These are phyloP conservation scores for Maccullochella peelii DNA, from an alignment of 2,113 vertebrate species.

Conservation along the genomic window DNA sequence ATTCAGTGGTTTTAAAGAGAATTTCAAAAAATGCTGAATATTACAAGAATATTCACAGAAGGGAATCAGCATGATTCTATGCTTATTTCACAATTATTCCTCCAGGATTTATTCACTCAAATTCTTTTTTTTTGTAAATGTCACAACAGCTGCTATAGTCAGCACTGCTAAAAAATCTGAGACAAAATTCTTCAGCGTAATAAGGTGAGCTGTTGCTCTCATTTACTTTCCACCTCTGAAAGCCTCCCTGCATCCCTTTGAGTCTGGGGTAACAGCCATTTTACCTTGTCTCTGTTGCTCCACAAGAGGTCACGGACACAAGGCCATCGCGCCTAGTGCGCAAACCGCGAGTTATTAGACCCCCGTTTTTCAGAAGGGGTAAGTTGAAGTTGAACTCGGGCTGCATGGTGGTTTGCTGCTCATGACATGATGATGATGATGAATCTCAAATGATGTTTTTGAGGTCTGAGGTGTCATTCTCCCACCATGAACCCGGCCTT, in stretches of 20 bases:
- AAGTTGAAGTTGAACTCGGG: slow-evolving; percentile 73
- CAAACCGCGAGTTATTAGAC: slow-evolving; percentile 81
- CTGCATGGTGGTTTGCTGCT: slow-evolving; percentile 82
- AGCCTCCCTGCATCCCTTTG: slow-evolving; percentile 28
- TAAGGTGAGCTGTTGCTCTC: slow-evolving; percentile 31
- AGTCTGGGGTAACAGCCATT: slow-evolving; percentile 76
- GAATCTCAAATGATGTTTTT: slow-evolving; percentile 57
- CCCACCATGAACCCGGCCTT: slow-evolving; percentile 64
- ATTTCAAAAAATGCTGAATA: background rate
- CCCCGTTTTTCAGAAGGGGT: slow-evolving; percentile 83
- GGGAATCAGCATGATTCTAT: background rate
- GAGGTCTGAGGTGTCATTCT: slow-evolving; percentile 67
- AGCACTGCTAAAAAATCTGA: slow-evolving; percentile 13
- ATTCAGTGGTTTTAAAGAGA: background rate
- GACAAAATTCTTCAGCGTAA: slow-evolving; percentile 9
- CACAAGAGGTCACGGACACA: slow-evolving; percentile 83
- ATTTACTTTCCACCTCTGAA: slow-evolving; percentile 53
- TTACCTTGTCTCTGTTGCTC: slow-evolving; percentile 81
- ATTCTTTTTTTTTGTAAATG: background rate
- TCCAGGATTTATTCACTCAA: background rate
- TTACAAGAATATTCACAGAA: background rate
- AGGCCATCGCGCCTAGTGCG: slow-evolving; percentile 74
- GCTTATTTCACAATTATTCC: background rate
- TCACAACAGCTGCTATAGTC: background rate
- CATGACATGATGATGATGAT: slow-evolving; percentile 58